Base-by-base conservation (phyloP, 2,888 invertebrate species). In the Clusia tigrina region DNA sequence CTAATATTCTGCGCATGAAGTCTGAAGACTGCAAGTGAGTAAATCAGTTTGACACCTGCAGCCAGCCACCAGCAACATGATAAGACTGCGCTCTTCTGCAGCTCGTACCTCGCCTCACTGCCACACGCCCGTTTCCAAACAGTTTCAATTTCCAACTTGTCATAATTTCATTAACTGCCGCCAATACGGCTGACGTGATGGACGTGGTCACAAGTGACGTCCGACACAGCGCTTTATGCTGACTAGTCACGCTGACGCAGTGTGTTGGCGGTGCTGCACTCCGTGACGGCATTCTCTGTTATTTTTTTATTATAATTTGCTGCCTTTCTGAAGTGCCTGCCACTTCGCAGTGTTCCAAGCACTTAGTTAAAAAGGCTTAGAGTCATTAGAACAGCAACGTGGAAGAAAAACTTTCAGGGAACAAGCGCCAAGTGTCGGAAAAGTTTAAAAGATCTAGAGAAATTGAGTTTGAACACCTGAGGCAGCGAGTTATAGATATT, bases 1-100 rank as follows among this genome's bases (percentile, higher is more conserved):
- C 22, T 37, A 22, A 52, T 52, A 58, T 58, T 57, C 57, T 57
- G 46, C 42, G 24, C 57, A 25, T 46, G 46, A n/a, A 57, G 46
- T 42, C 12, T 32, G 5, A n/a, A 32, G 32, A 32, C 32, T 5
- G 32, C 32, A 32, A 32, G 32, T 32, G 12, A 32, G 12, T 9
- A 9, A 12, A 32, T 12, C 6, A 32, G 32, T 32, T 32, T 9
- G 32, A 32, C 32, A 32, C 5, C 32, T 9, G 6, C 32, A 32
- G 32, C 32, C 32, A 32, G 12, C 6, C 32, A 32, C 32, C 32
- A 32, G 12, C 6, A 5, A 32, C 32, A 32, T 12, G 32, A 9
- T 32, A 32, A 32, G 32, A 32, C 32, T 32, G 5, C 32, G 5
- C 32, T 32, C 12, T 32, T 32, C 12, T 32, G 6, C 32, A 9